Percentiles rank a stretch among this genome's conserved stretches.
Conservation (phyloP, 2,113 vertebrate species). For the Chaetodon auriga region DNA sequence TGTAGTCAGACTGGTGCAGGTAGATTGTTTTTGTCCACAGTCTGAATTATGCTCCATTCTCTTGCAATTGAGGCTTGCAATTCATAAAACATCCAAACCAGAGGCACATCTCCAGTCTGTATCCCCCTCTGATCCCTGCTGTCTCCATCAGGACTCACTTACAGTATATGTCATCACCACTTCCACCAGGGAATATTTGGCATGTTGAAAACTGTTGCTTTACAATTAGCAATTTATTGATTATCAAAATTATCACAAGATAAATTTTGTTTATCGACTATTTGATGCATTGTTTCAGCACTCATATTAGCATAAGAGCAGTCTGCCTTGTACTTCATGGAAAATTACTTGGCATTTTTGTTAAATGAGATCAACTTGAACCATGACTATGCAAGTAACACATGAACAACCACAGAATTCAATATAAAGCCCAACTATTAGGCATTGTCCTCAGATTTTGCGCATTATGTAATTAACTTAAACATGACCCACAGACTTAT, state of each 20-base stretch:
- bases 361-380: constrained; percentile 15
- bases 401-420: not conserved
- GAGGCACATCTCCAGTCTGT: not conserved
- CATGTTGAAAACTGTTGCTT: not conserved
- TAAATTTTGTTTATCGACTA: not conserved
- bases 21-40: not conserved
- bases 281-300: not conserved
- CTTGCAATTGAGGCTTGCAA: not conserved
- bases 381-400: not conserved
- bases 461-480: not conserved
- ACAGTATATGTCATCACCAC: not conserved
- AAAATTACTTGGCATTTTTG: constrained; percentile 22
- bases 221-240: not conserved
- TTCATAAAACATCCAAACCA: constrained; percentile 27
- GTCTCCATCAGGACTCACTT: constrained; percentile 2
- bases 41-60: not conserved
- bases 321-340: not conserved
- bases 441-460: not conserved
- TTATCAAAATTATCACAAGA: not conserved
- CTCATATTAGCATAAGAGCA: not conserved
- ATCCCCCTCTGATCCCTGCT: not conserved
- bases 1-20: constrained; percentile 3
- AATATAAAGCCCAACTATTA: not conserved
- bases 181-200: not conserved
- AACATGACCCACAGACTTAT: not conserved